A percentile compares a stretch with the other conserved stretches of the same genome.
phyloP scores from a whole-genome alignment of 2,113 vertebrate species.

The Ciconia stormi region DNA sequence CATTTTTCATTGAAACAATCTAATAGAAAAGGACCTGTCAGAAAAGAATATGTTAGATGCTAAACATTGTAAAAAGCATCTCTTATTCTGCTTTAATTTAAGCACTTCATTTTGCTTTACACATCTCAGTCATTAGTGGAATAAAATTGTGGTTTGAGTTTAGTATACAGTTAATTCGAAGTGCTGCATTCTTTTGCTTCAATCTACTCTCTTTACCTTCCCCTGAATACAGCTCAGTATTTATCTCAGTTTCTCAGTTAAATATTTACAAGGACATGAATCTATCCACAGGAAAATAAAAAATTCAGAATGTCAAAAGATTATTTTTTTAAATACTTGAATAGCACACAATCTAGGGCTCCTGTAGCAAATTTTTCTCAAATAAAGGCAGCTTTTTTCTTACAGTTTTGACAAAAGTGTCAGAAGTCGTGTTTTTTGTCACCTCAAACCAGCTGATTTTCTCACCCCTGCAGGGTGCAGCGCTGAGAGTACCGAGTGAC shows the following conservation, averaged over 20 bases:
- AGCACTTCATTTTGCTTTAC: not conserved
- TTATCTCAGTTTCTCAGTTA: not conserved
- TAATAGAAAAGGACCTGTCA: not conserved
- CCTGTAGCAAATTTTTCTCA: not conserved
- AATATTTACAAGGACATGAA: not conserved
- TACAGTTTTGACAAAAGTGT: not conserved
- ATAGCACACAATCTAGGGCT: not conserved
- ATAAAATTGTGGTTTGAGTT: not conserved
- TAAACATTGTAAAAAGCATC: not conserved
- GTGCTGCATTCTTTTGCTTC: not conserved
- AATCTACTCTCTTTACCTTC: not conserved
- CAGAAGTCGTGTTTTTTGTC: not conserved
- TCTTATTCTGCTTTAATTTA: not conserved
- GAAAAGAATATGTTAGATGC: not conserved
- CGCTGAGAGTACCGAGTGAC: not conserved
- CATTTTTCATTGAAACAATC: not conserved
- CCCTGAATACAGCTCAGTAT: not conserved
- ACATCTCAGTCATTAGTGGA: not conserved
- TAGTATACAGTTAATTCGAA: not conserved
- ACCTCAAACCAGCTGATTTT: not conserved
- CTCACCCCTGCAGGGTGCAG: not conserved
- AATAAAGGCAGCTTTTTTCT: not conserved
- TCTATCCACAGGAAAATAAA: not conserved
- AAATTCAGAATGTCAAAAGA: not conserved
- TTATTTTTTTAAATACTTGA: not conserved